Base-by-base conservation (phyloP, 2,888 invertebrate species). In the Lutraria lutraria region DNA sequence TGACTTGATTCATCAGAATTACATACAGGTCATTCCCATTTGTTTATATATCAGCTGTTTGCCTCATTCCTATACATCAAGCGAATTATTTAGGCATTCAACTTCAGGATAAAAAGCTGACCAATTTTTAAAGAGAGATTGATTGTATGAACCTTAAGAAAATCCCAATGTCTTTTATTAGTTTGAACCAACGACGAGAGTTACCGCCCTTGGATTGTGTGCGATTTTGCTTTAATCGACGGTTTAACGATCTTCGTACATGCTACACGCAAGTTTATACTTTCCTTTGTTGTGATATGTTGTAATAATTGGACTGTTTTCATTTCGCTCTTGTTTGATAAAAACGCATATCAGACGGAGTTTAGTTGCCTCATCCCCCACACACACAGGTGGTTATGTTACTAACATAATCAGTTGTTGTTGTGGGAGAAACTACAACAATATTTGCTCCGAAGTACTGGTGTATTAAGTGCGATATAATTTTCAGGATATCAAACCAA, bases 301-400 rank as follows among this genome's bases (percentile, higher is more conserved):
- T 68, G 63, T 13, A 68, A 25, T 68, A 25, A 68, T 25, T 25
- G 25, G n/a, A 0, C 25, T 6, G 13, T 6, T 68, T 68, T 13
- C n/a, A 68, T 25, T 68, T 68, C 63, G 25, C 63, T 25, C 25
- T 68, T 68, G 43, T 43, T 43, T 43, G 8, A 43, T 43, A 43
- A 43, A 43, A 43, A 43, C 43, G 43, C 8, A 43, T 68, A n/a
- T 68, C 63, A 25, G n/a, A n/a, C 63, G 10, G 25, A 68, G 25
- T 25, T 68, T 25, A 68, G 63, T 68, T 68, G 25, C 25, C 63
- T n/a, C n/a, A n/a, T n/a, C n/a, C n/a, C n/a, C n/a, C n/a, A n/a
- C n/a, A n/a, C 63, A 13, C 63, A 68, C 63, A 68, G 63, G 63
- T 68, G 63, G 63, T 25, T 68, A 15, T n/a, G 63, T 68, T 68